phyloP scores from a whole-genome alignment of 2,888 invertebrate genomes.

The Tipula lateralis region DNA sequence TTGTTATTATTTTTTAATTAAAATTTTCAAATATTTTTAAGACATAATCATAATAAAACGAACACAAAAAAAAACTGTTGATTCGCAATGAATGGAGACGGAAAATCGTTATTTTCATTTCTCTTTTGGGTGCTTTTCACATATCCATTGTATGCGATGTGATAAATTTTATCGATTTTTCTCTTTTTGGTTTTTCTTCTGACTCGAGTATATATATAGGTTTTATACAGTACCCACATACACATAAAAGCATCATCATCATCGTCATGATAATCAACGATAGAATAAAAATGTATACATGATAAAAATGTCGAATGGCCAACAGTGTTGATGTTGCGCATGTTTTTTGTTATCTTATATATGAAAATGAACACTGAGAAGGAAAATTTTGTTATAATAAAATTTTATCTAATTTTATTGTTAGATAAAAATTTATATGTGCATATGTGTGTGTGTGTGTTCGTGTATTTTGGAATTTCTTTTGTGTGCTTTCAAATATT shows the following conservation, averaged over 20 bases:
- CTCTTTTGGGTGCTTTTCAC: not conserved
- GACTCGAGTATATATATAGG: not conserved
- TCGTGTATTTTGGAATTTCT: not conserved
- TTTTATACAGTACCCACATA: not conserved
- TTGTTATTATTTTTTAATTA: not conserved
- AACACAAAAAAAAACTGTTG: not conserved
- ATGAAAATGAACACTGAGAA: not conserved
- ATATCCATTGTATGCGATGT: not conserved
- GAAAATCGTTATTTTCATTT: constrained; percentile 19
- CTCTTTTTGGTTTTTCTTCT: not conserved
- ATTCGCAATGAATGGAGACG: not conserved
- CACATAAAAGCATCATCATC: not conserved
- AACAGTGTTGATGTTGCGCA: constrained; percentile 27
- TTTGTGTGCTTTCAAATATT: not conserved
- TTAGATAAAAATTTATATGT: not conserved
- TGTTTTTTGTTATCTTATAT: not conserved
- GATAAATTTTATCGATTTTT: constrained; percentile 1
- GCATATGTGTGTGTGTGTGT: not conserved
- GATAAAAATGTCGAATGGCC: constrained; percentile 24
- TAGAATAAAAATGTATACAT: not conserved
- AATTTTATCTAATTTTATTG: not conserved
- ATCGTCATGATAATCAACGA: not conserved
- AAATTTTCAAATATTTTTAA: not conserved
- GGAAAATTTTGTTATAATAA: not conserved
- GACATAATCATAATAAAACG: not conserved